These are phyloP conservation scores for Peromyscus leucopus DNA, from an alignment of 2,113 vertebrate species.

Conservation along the genomic window DNA sequence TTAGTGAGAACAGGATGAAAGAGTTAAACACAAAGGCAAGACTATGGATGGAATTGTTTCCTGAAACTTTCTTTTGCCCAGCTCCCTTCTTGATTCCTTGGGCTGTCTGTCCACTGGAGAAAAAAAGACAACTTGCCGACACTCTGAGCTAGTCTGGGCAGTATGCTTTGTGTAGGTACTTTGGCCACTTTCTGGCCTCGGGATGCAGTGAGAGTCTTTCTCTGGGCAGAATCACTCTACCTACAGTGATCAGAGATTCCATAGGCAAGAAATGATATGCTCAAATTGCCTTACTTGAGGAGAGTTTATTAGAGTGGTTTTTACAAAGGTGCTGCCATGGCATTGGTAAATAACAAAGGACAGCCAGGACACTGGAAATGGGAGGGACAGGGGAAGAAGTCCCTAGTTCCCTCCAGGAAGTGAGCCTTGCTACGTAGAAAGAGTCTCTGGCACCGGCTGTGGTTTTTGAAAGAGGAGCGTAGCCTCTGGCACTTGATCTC, in stretches of 20 bases:
- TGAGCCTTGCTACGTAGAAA: neutral
- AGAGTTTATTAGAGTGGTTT: neutral
- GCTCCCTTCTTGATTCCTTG: neutral
- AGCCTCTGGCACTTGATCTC: neutral
- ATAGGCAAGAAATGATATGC: neutral
- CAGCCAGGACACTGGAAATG: neutral
- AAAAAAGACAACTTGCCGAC: neutral
- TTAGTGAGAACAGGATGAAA: neutral
- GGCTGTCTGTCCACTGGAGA: rapidly evolving
- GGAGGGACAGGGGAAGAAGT: neutral
- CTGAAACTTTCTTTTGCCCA: neutral
- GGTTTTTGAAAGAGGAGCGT: neutral
- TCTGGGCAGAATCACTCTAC: rapidly evolving
- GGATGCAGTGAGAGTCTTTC: neutral
- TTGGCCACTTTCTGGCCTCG: neutral
- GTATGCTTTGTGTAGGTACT: neutral
- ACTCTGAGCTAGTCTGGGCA: neutral
- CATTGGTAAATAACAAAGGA: neutral
- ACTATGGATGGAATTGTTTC: neutral
- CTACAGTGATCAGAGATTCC: neutral
- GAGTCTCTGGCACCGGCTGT: neutral
- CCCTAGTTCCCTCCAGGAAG: neutral
- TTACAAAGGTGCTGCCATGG: neutral
- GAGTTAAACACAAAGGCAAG: too few species aligned
- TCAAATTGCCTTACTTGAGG: neutral